Base-by-base conservation (phyloP, 2,113 vertebrate genomes). In the Callipepla californica region DNA sequence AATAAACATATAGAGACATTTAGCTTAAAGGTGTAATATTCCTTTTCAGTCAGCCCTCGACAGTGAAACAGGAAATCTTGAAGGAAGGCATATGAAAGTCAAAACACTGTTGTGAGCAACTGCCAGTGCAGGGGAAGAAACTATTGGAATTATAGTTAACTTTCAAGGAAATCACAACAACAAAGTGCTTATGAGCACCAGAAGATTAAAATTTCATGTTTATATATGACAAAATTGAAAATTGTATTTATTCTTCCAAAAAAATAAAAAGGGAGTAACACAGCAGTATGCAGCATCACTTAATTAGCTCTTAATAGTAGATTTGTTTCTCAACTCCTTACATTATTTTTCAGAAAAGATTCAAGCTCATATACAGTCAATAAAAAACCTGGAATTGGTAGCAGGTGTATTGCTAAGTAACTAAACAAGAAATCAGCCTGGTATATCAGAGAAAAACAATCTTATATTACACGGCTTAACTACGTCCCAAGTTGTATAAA, bases 301-400 rank as follows among this genome's bases (percentile, higher is more conserved):
- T 87, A 44, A 84, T 91, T 89, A 87, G 50, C 11, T 59, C 45
- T 85, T 92, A 18, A 34, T 28, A 92, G 66, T 53, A 50, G 17
- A 47, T 61, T 92, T 89, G 16, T 50, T 90, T 30, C 18, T 86
- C 30, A 86, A 28, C 36, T 86, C 45, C 11, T 68, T 93, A 79
- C 90, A 80, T 87, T n/a, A 45, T 45, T n/a, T 72, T 90, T 87
- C 69, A 87, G 79, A 80, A 44, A 34, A 78, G 18, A 65, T 79
- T 92, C 30, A 59, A 58, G 53, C 23, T 70, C 28, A 79, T 59
- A 32, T 18, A 13, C 16, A 86, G 74, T 82, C 89, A 86, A 95
- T 94, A 91, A 74, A 89, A 80, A 94, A 68, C 13, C 6, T 62
- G 51, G 85, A 36, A 83, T 69, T 3, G 94, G 38, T 21, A 38